Evolutionary conservation across 2,888 invertebrate genomes (phyloP), one percentile per base, ranked within the genome.

Genomic region (Metallyticus violacea): DNA sequence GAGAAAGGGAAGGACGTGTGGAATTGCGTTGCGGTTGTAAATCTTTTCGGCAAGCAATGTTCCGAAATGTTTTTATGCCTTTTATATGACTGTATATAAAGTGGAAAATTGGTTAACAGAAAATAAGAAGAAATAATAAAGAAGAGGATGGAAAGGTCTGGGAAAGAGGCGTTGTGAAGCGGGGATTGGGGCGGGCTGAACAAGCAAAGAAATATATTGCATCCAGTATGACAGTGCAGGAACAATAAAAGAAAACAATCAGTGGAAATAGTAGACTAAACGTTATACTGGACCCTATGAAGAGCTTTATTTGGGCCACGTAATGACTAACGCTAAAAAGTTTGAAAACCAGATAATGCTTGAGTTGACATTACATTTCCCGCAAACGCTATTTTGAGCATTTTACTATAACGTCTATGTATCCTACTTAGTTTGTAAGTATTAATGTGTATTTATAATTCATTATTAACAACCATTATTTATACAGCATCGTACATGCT

Each of bases 71-170:
- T 83, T 83, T 83, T 83, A 83, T 29, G 29, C 77, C 29, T 62
- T 83, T 83, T 83, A 83, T 83, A 77, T 77, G 83, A 83, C 77
- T 83, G 77, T 82, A 62, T 77, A 83, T 83, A 83, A 83, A 83
- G 83, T 62, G 76, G 83, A 77, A 83, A 27, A 77, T 83, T 83
- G 83, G 83, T 76, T 83, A 81, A 81, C 25, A 81, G 81, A 25
- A 26, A 15, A 81, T 22, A 29, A 7, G 30, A 29, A 80, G 28
- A 29, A 26, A 79, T 87, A n/a, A 62, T 85, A 87, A 85, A 86
- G 86, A 86, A 86, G 85, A 85, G 87, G 78, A 87, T 86, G 86
- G 79, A 86, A 87, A 87, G 85, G 85, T 82, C 81, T 40, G 81
- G 86, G 82, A 40, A 40, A 26, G 82, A 82, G 82, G 82, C 78